Evolutionary conservation across 2,888 invertebrate species (phyloP).

Genomic region (Xestia sexstrigata): DNA sequence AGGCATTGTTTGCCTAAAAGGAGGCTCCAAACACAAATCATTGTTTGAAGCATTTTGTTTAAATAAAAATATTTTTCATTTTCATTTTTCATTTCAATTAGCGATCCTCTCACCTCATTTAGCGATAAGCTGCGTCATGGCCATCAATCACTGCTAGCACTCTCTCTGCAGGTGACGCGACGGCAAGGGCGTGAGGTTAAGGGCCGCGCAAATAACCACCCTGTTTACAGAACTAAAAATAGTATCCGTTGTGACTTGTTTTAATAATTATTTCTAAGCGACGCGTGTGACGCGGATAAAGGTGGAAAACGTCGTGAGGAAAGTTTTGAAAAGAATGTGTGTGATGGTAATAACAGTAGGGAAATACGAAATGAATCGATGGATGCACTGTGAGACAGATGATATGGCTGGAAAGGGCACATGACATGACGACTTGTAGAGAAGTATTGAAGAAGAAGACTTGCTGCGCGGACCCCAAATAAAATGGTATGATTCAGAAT

Average conservation of each 20-base stretch:
- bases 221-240: background rate
- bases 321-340: background rate
- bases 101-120: constrained; percentile 40
- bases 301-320: background rate
- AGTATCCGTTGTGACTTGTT: background rate
- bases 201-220: background rate
- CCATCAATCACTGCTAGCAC: constrained; percentile 49
- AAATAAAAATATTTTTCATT: too few species aligned
- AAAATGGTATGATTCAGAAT: background rate
- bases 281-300: background rate
- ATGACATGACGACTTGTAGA: background rate
- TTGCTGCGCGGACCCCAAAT: background rate
- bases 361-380: background rate
- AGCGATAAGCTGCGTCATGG: constrained; percentile 37
- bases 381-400: background rate
- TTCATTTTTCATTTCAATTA: too few species aligned
- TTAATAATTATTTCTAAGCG: background rate
- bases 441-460: background rate
- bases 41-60: too few species aligned
- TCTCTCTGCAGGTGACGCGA: constrained; percentile 41
- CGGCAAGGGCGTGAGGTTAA: background rate
- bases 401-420: background rate
- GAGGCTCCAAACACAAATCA: too few species aligned
- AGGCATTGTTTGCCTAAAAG: too few species aligned
- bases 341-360: background rate